A percentile compares a stretch with the other conserved stretches of the same genome.
Conservation (phyloP, 2,113 vertebrate species). For the Eptatretus burgeri region DNA sequence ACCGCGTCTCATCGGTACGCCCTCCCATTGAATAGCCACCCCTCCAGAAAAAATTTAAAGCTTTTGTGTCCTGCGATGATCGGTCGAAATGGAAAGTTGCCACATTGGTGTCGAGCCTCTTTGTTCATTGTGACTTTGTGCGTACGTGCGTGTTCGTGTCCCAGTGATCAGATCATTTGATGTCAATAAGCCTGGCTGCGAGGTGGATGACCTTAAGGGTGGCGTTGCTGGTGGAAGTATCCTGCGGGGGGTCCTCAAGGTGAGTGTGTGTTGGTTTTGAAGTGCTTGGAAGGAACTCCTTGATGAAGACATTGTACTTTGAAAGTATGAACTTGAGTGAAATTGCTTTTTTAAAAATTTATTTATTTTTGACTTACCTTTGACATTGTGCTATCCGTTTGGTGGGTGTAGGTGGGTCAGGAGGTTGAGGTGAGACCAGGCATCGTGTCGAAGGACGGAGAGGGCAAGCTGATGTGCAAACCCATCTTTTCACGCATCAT, state of each 20-base stretch:
- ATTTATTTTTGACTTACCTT: no score
- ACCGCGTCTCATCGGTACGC: conserved; percentile 60
- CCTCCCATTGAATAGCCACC: no score
- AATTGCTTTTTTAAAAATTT: no score
- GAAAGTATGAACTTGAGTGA: no score
- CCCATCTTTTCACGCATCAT: conserved; percentile 98
- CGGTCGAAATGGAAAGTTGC: conserved; percentile 10
- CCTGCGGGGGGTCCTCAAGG: conserved; percentile 89
- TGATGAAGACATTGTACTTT: no score
- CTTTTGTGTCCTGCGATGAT: no score
- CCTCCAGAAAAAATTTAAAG: no score
- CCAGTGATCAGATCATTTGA: conserved; percentile 91
- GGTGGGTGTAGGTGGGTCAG: conserved; percentile 45
- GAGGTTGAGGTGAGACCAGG: conserved; percentile 86
- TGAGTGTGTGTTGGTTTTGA: conserved; percentile 12
- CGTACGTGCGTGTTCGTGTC: neutral
- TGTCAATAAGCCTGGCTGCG: conserved; percentile 93
- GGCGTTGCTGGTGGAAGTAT: conserved; percentile 94
- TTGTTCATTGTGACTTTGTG: neutral
- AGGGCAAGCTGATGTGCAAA: conserved; percentile 97
- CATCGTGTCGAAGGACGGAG: conserved; percentile 92
- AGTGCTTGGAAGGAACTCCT: no score
- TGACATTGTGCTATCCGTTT: no score
- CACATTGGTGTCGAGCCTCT: neutral
- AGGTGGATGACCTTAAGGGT: conserved; percentile 89